Evolutionary conservation across 2,113 vertebrate species (phyloP), one percentile per base, ranked within the genome.

Genomic region (Tapirus terrestris): DNA sequence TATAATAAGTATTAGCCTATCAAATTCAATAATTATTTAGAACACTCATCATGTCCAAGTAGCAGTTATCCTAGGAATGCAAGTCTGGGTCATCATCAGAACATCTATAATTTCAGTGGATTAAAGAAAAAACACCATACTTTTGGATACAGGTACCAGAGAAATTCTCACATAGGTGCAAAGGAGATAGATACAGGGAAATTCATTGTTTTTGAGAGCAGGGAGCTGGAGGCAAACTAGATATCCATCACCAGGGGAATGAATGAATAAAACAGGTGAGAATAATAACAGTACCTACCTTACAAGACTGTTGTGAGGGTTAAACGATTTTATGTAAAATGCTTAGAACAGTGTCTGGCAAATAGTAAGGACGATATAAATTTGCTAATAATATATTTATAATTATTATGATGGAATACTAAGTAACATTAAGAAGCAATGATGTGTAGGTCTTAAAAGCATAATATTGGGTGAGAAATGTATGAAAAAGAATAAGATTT

Each of bases 1-100:
- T 82, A 86, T 97, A 93, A 77, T 93, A 97, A 79, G n/a, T 58
- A 80, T 76, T 76, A 96, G 51, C 36, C 60, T 88, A 70, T 8
- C 58, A 83, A 73, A 93, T 23, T 21, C 43, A 95, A 75, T 70
- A 80, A 68, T 81, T 90, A 90, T 63, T 96, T 91, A 65, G 76
- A 85, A 93, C 70, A 87, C 63, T 61, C 3, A 70, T 83, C 31
- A 33, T 83, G n/a, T 90, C 17, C 12, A 81, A 63, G 82, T 14
- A 88, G 68, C 29, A 89, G 16, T 85, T 53, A 80, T 68, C 68
- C 72, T 45, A 51, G 60, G 58, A 91, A 80, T 36, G 27, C 20
- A 75, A 91, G 82, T 45, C 14, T n/a, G 45, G 17, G 18, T n/a
- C 25, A 79, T 63, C 51, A 65, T 65, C 6, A 86, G 84, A 87